Evolutionary conservation across 2,888 invertebrate species (phyloP).

Genomic region (Cerastoderma edule): DNA sequence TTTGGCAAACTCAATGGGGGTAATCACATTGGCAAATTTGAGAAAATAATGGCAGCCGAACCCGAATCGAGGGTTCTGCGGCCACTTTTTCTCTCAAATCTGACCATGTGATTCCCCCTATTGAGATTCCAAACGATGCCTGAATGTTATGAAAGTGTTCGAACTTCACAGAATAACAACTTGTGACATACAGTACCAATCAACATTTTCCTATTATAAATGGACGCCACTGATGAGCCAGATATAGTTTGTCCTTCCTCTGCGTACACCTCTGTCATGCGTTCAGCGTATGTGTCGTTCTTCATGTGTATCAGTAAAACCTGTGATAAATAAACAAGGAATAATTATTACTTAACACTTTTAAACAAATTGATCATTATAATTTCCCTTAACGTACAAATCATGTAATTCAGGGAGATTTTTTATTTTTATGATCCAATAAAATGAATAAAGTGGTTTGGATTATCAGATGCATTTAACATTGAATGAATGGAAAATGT

Average conservation of each 20-base stretch:
- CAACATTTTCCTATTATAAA: constrained; percentile 67
- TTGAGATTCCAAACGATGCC: too few species aligned
- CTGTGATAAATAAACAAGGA: too few species aligned
- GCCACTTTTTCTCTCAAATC: too few species aligned
- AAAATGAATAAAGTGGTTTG: too few species aligned
- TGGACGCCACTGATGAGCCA: constrained; percentile 64
- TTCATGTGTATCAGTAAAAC: constrained; percentile 58
- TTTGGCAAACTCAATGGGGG: too few species aligned
- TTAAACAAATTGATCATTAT: background rate
- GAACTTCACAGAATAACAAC: constrained; percentile 68
- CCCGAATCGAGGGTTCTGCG: too few species aligned
- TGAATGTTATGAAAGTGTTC: constrained; percentile 2
- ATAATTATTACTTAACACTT: background rate
- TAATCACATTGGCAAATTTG: too few species aligned
- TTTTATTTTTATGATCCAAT: too few species aligned
- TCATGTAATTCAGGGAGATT: background rate
- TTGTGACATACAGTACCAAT: constrained; percentile 68
- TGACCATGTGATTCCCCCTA: too few species aligned
- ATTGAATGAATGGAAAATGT: too few species aligned
- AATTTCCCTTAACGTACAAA: background rate
- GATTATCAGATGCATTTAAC: too few species aligned
- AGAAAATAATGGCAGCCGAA: too few species aligned
- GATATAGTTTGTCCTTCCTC: constrained; percentile 67
- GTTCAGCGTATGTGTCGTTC: constrained; percentile 51
- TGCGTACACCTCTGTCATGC: constrained; percentile 63